phyloP scores from a whole-genome alignment of 2,888 invertebrate genomes.

The Cephus pygmeus region DNA sequence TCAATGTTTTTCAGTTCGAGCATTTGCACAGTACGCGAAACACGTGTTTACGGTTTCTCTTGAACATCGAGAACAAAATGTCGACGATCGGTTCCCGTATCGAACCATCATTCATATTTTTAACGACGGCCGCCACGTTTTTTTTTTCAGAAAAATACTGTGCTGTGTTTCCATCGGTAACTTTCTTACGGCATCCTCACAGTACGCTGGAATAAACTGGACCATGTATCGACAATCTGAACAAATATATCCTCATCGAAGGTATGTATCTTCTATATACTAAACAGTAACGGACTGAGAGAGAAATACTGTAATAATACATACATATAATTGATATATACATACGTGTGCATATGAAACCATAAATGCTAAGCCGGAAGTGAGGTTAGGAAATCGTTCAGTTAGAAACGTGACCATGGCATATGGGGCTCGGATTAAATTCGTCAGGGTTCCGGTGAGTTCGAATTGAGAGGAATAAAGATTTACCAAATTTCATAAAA shows the following conservation, averaged over 20 bases:
- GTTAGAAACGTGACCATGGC: neutral
- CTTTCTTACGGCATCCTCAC: neutral
- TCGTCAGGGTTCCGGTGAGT: neutral
- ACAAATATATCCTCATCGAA: neutral
- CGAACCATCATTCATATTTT: neutral
- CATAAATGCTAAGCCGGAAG: neutral
- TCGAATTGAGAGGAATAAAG: neutral
- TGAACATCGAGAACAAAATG: neutral
- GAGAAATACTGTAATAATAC: neutral
- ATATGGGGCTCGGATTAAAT: neutral
- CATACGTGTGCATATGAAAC: neutral
- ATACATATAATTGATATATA: neutral
- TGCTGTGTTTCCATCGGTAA: neutral
- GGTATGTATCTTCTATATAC: neutral
- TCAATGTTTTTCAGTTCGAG: conserved; percentile 29
- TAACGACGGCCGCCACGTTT: neutral
- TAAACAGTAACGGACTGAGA: neutral
- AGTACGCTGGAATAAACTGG: neutral
- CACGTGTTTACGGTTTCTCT: conserved; percentile 14
- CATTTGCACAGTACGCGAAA: conserved; percentile 23
- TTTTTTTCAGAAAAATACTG: neutral
- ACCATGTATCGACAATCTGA: neutral
- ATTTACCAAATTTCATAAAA: neutral
- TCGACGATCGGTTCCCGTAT: neutral
- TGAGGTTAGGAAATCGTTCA: neutral